Conservation (phyloP, 1,140 invertebrate species). For the Cydia strobilella region DNA sequence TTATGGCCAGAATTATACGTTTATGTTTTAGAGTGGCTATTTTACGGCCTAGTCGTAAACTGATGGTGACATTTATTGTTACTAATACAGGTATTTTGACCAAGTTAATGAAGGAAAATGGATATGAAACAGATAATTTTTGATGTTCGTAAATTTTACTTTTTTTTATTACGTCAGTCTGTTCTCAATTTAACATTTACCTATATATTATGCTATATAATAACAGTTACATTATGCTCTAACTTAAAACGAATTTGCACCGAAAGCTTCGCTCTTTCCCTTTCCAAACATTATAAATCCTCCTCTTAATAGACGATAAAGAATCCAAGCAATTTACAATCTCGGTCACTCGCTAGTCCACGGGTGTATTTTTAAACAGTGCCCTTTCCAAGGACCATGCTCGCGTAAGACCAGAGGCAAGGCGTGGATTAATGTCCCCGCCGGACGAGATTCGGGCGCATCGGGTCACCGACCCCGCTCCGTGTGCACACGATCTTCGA, state of each 20-base stretch:
- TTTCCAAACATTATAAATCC: background rate
- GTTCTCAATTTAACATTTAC: too few relatives aligned
- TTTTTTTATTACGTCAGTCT: too few relatives aligned
- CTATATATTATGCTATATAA: too few relatives aligned
- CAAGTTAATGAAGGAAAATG: background rate
- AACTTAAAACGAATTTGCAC: too few relatives aligned
- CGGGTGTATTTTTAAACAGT: constrained; percentile 14
- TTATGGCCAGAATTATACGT: constrained; percentile 13
- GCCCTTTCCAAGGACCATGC: too few relatives aligned
- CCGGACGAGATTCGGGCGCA: constrained; percentile 63
- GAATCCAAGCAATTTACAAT: background rate
- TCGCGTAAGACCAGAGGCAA: too few relatives aligned
- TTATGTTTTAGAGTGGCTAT: background rate
- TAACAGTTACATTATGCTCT: too few relatives aligned
- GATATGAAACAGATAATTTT: background rate
- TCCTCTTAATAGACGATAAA: background rate
- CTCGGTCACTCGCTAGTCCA: background rate
- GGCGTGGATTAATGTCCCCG: constrained; percentile 67
- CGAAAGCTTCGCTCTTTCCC: background rate
- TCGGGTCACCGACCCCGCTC: constrained; percentile 57
- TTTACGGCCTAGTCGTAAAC: background rate
- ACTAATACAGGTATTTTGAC: background rate
- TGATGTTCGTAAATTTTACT: background rate
- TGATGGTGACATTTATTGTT: background rate
- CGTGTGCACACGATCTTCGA: constrained; percentile 52